phyloP scores from a whole-genome alignment of 1,140 invertebrate genomes.

The Drosophila oshimai region DNA sequence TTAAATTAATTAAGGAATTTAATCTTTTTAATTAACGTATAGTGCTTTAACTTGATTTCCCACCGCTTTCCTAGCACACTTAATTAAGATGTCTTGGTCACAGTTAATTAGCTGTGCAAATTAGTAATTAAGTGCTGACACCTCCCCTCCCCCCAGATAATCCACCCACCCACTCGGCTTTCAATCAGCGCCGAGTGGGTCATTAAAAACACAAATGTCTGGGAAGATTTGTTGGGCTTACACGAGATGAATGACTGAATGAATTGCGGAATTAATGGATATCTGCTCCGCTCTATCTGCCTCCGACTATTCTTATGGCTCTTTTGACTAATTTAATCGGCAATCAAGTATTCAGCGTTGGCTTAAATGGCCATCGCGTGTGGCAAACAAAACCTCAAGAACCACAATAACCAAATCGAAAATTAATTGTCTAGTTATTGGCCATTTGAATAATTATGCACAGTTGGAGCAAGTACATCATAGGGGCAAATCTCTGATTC shows the following conservation, averaged over 20 bases:
- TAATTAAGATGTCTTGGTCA: conserved; percentile 23
- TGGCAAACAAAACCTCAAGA: too few species aligned
- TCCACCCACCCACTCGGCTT: conserved; percentile 21
- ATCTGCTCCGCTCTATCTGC: background rate
- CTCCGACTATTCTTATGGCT: conserved; percentile 24
- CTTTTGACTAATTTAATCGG: conserved; percentile 61
- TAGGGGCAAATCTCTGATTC: background rate
- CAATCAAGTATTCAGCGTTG: conserved; percentile 73
- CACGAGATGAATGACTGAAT: conserved; percentile 50
- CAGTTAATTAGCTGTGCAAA: conserved; percentile 26
- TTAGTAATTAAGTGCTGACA: conserved; percentile 32
- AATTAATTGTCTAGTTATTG: conserved; percentile 55
- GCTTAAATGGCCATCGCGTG: conserved; percentile 55
- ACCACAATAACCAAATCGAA: conserved; percentile 10
- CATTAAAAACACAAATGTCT: conserved; percentile 33
- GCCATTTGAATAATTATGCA: conserved; percentile 59
- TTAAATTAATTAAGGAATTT: too few species aligned
- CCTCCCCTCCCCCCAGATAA: conserved; percentile 3
- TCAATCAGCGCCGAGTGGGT: conserved; percentile 39
- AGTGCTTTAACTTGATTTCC: too few species aligned
- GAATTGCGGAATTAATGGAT: conserved; percentile 62
- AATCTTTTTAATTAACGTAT: background rate
- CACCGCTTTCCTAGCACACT: background rate
- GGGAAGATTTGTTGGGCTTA: conserved; percentile 32
- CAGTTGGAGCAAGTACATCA: background rate